Evolutionary conservation across 2,113 vertebrate species (phyloP).

Genomic region (Sprattus sprattus): DNA sequence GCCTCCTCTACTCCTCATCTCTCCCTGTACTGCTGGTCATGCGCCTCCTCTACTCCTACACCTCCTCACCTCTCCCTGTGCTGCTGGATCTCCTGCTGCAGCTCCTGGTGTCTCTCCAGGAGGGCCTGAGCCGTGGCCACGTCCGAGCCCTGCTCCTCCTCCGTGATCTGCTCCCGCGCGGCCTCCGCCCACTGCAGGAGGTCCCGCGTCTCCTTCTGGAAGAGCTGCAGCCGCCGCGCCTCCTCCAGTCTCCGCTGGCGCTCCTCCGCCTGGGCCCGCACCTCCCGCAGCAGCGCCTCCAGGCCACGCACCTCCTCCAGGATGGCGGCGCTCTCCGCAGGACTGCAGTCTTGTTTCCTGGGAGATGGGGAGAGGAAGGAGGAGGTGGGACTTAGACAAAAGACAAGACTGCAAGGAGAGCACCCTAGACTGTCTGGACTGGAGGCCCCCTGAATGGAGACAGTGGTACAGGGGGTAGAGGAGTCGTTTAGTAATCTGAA

Average conservation of each 20-base stretch:
- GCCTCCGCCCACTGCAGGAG: slow-evolving; percentile 70
- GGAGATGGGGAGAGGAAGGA: not conserved
- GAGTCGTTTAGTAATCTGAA: no score
- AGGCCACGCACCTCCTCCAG: slow-evolving; percentile 73
- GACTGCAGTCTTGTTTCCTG: slow-evolving; percentile 80
- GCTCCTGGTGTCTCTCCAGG: slow-evolving; percentile 73
- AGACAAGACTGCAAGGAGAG: no score
- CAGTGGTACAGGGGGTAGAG: no score
- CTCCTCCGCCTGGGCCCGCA: slow-evolving; percentile 62
- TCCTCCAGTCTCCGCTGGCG: slow-evolving; percentile 54
- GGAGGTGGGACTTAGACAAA: not conserved
- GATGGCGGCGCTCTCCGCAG: slow-evolving; percentile 74
- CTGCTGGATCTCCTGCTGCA: slow-evolving; percentile 75
- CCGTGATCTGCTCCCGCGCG: slow-evolving; percentile 66
- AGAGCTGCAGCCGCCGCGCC: slow-evolving; percentile 62
- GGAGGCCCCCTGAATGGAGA: no score
- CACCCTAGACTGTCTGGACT: no score
- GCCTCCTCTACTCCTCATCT: slow-evolving; percentile 34
- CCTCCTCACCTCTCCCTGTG: slow-evolving; percentile 72
- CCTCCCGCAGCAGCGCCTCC: slow-evolving; percentile 71
- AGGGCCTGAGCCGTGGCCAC: slow-evolving; percentile 73
- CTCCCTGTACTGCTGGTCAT: slow-evolving; percentile 59
- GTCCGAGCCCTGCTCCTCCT: slow-evolving; percentile 68
- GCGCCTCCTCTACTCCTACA: no score
- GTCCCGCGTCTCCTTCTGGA: slow-evolving; percentile 73